phyloP scores from a whole-genome alignment of 2,888 invertebrate species.

The Hyposoter dolosus region DNA sequence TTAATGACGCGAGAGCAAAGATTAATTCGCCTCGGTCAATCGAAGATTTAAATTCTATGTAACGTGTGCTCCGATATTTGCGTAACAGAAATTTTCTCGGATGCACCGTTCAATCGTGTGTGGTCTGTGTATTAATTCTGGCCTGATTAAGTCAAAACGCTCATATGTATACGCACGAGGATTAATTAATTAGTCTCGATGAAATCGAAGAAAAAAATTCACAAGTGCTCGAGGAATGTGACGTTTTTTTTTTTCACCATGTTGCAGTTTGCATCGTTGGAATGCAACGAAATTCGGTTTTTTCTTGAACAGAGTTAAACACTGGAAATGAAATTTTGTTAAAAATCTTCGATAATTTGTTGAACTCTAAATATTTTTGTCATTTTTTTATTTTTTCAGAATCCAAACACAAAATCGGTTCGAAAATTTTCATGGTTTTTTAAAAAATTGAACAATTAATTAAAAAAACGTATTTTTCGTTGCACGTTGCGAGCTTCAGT shows the following conservation, averaged over 20 bases:
- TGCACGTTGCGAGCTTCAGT: too few species aligned
- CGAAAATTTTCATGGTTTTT: too few species aligned
- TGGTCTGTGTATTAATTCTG: slow-evolving; percentile 31
- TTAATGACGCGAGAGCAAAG: slow-evolving; percentile 67
- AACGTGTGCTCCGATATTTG: slow-evolving; percentile 35
- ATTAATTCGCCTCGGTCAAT: slow-evolving; percentile 46
- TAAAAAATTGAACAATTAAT: too few species aligned
- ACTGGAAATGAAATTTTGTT: too few species aligned
- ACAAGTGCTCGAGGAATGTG: background rate
- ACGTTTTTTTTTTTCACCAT: background rate
- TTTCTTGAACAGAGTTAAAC: too few species aligned
- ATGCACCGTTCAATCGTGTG: slow-evolving; percentile 15
- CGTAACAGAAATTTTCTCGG: slow-evolving; percentile 42
- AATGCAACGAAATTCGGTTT: too few species aligned
- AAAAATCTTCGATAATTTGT: too few species aligned
- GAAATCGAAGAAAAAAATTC: background rate
- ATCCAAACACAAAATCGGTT: too few species aligned
- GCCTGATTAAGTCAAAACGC: background rate
- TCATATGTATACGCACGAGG: background rate
- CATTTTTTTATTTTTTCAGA: too few species aligned
- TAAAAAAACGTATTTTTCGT: too few species aligned
- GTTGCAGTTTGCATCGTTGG: background rate
- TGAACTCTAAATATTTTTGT: too few species aligned
- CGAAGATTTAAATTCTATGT: slow-evolving; percentile 37
- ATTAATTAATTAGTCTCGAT: background rate